Base-by-base conservation (phyloP, 2,113 vertebrate species). In the Equus quagga region DNA sequence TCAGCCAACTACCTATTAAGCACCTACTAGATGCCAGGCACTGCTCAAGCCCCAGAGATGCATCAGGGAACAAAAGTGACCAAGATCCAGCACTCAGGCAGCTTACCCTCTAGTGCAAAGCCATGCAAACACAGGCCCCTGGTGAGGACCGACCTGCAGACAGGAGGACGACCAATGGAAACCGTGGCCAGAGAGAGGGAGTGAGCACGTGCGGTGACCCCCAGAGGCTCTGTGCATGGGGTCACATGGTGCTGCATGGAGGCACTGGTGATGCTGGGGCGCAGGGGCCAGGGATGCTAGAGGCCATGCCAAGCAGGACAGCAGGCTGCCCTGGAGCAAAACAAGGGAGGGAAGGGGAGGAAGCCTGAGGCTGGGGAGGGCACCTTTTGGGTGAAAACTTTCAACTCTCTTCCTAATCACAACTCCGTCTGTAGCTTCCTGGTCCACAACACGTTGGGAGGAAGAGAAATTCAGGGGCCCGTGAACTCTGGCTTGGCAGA, bases 131-230 rank as follows among this genome's bases (percentile, higher is more conserved):
- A n/a, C 89, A 46, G 44, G 24, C 19, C 36, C 60, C 33, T 8
- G 9, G 41, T 31, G 49, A 87, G 69, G 28, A 36, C 18, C 0
- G 0, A 18, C 6, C 31, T 49, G 41, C 13, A 31, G 18, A 65
- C 8, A 5, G 31, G 4, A 72, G 36, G 23, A n/a, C 0, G 0
- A 24, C 18, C 36, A 58, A 21, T 5, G 18, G 49, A 24, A 73
- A 41, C 23, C 23, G 51, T 1, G 1, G 18, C 54, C 41, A 54
- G 14, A 11, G 3, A 56, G 56, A 72, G 31, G 2, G 49, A 11
- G n/a, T 6, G 44, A 28, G 51, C 13, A 15, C 0, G 4, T 1
- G 0, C 19, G 17, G 54, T 4, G 46, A 9, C 8, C 9, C 49
- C 18, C 24, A 69, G 21, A 44, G 64, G 24, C 18, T 24, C 51